Evolutionary conservation across 37 sponge, comb jelly and placozoan genomes (phyloP).

Genomic region (Dysidea cf. avara): DNA sequence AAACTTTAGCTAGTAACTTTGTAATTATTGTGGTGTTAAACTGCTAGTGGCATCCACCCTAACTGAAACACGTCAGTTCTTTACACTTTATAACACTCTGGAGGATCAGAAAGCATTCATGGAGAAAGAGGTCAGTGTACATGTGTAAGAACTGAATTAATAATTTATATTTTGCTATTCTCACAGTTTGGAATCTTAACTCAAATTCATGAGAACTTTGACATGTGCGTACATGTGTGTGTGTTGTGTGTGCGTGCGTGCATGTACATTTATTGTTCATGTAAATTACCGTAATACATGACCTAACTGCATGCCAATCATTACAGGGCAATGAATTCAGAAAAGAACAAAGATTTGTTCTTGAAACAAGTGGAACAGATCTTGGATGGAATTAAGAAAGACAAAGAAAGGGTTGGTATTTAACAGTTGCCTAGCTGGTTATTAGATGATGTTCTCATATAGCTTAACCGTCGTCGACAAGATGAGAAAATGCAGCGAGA

Average conservation of each 20-base stretch:
- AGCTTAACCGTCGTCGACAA: constrained; percentile 55
- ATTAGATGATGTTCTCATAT: neutral
- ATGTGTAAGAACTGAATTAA: neutral
- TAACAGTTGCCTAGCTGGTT: neutral
- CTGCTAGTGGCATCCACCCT: constrained; percentile 74
- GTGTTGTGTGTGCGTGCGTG: too few species aligned
- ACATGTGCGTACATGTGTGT: constrained; percentile 61
- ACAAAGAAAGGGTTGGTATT: constrained; percentile 60
- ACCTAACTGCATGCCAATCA: neutral
- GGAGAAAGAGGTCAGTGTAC: constrained; percentile 79
- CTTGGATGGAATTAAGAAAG: constrained; percentile 74
- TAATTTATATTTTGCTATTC: neutral
- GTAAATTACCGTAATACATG: neutral
- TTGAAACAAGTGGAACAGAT: constrained; percentile 87
- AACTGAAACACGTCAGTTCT: constrained; percentile 95
- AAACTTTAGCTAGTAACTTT: too few species aligned
- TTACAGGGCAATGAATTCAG: constrained; percentile 71
- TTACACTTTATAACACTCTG: constrained; percentile 92
- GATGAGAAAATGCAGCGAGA: constrained; percentile 82
- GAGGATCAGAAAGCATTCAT: constrained; percentile 90
- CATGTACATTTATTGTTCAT: too few species aligned
- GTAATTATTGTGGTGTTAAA: too few species aligned
- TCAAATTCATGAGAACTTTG: constrained; percentile 94
- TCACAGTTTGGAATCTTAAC: constrained; percentile 67
- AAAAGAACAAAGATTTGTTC: constrained; percentile 78